phyloP scores from a whole-genome alignment of 2,797 vertebrate genomes.

The Typhlichthys subterraneus region DNA sequence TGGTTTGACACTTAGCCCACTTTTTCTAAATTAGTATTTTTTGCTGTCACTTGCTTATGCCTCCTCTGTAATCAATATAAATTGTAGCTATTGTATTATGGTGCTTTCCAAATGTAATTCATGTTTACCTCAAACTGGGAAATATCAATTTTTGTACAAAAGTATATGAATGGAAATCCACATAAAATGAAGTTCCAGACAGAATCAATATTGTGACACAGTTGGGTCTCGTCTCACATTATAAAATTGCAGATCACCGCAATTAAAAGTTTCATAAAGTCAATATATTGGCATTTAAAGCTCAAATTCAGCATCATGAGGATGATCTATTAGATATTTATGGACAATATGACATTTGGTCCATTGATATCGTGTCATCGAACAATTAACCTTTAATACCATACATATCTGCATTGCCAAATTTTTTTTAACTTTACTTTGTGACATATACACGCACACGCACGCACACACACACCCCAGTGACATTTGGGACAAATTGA shows the following conservation, averaged over 20 bases:
- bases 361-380: background rate
- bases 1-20: no score
- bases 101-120: no score
- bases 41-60: no score
- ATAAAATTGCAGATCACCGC: background rate
- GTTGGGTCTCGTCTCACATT: background rate
- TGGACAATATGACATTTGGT: background rate
- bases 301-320: constrained; percentile 11
- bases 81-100: no score
- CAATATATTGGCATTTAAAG: constrained; percentile 3
- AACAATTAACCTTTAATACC: no score
- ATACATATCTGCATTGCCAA: background rate
- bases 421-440: background rate
- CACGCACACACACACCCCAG: constrained; percentile 20
- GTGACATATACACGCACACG: background rate
- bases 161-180: no score
- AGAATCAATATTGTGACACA: background rate
- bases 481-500: constrained; percentile 78
- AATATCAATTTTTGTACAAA: no score
- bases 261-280: constrained; percentile 6
- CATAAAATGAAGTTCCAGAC: background rate
- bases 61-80: no score
- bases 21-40: no score
- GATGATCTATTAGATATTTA: no score
- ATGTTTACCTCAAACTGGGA: no score